Evolutionary conservation across 2,888 invertebrate species (phyloP), one percentile per base, ranked within the genome.

Genomic region (Spisula solida): DNA sequence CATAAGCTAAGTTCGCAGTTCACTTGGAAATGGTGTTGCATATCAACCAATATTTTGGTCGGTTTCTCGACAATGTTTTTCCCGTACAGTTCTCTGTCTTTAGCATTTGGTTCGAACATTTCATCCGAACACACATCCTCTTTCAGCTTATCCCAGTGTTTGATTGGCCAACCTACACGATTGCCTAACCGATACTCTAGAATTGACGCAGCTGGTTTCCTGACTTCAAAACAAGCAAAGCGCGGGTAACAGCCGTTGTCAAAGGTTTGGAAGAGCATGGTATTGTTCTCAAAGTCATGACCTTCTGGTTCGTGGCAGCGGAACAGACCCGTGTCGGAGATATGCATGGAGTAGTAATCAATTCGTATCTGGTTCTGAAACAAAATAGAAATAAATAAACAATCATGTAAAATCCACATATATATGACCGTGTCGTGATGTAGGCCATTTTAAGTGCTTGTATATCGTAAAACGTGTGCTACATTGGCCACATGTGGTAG

Each of bases 201-300:
- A 0, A 94, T 94, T 0, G 94, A 94, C 10, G 94, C 93, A 10
- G 94, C 92, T 6, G 93, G 87, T 81, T 94, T 94, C 82, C 86
- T 92, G 70, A 94, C 91, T 86, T 95, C 94, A 34, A 95, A 90
- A 88, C 95, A 95, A 0, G 94, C 94, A 85, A 94, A 95, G 25
- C 95, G 92, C 8, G 95, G 95, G 81, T 94, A 94, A 88, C 95
- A 95, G n/a, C 95, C 95, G 78, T 95, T 95, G 31, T 94, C 93
- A 90, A 95, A 95, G 12, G 94, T 91, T 29, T 95, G 94, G 12
- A 95, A 90, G 41, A 95, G 87, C 80, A 93, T 86, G 25, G 93
- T 90, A 41, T 86, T 87, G 88, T 92, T 91, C 31, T 85, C 90
- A 81, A 93, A 92, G 34, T 92, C 91, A 31, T 91, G 84, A 0